Base-by-base conservation (phyloP, 35 echinoderm and acorn worm genomes). In the Amphiura filiformis region DNA sequence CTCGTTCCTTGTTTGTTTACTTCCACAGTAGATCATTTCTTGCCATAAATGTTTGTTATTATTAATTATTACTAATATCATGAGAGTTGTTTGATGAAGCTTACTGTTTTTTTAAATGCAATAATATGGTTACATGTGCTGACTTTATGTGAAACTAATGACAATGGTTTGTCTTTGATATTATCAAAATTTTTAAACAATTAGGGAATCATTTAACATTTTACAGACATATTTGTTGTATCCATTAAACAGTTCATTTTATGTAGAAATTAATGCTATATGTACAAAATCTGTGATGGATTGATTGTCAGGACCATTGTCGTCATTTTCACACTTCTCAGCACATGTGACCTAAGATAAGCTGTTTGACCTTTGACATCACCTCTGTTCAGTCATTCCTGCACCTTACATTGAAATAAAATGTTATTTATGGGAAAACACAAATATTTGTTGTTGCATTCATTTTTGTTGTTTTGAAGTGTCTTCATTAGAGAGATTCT, bases 381-480 rank as follows among this genome's bases (percentile, higher is more conserved):
- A 70, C 61, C 15, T 70, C 28, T 70, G 61, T 70, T 70, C 61
- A 70, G 61, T 70, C 61, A 70, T 70, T 70, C 61, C 61, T 70
- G 61, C 61, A 70, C 61, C 61, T 70, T 70, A 18, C 17, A 70
- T 70, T 70, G 61, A 70, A 70, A 70, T 70, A 70, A 70, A 70
- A 70, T 70, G 61, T 70, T 70, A 70, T 70, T 70, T 70, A 70
- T 70, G 61, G 26, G 61, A 70, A 70, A 70, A 70, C 61, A 47
- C 17, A 17, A 17, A 47, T 47, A 9, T 47, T 4, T 47, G 41
- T 47, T 47, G 41, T 47, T 17, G 17, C 17, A 47, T 47, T 47
- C 41, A 47, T 47, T 17, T 47, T 47, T 47, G 4, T 9, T 47
- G 41, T 47, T 47, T n/a, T n/a, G n/a, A n/a, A n/a, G n/a, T n/a